phyloP scores from a whole-genome alignment of 1,140 invertebrate genomes.

The Maconellicoccus hirsutus region DNA sequence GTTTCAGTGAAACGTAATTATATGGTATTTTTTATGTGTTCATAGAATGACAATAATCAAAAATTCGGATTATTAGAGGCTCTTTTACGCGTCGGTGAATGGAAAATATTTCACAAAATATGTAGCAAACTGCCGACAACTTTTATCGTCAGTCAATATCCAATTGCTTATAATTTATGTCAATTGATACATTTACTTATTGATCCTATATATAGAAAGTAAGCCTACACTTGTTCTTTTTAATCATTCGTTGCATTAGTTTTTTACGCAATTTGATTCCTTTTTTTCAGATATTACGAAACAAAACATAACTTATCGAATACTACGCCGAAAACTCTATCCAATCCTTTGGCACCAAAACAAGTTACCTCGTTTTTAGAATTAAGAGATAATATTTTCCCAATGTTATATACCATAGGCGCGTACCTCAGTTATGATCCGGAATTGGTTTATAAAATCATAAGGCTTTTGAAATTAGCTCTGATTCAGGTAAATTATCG shows the following conservation, averaged over 20 bases:
- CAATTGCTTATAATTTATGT: conserved; percentile 68
- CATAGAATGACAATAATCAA: conserved; percentile 67
- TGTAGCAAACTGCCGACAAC: conserved; percentile 71
- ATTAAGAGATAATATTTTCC: conserved; percentile 62
- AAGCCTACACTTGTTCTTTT: conserved; percentile 30
- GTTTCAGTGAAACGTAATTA: conserved; percentile 11
- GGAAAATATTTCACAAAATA: conserved; percentile 69
- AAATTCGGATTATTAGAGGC: conserved; percentile 87
- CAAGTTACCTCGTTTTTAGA: conserved; percentile 52
- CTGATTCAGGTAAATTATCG: conserved; percentile 23
- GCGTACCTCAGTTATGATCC: conserved; percentile 79
- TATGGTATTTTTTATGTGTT: conserved; percentile 28
- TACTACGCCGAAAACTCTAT: not conserved
- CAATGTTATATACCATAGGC: conserved; percentile 78
- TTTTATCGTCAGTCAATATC: conserved; percentile 61
- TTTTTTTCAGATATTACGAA: conserved; percentile 18
- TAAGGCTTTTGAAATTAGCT: conserved; percentile 27
- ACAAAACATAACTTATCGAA: not conserved
- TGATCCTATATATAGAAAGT: conserved; percentile 79
- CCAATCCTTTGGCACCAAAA: conserved; percentile 47
- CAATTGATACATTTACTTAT: conserved; percentile 71
- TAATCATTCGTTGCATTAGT: not conserved
- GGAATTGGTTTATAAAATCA: conserved; percentile 74
- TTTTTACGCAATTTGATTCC: not conserved
- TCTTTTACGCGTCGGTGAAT: conserved; percentile 75